A percentile compares a stretch with the other conserved stretches of the same genome.
Conservation (phyloP, 2,797 vertebrate genomes). For the Bucorvus abyssinicus region DNA sequence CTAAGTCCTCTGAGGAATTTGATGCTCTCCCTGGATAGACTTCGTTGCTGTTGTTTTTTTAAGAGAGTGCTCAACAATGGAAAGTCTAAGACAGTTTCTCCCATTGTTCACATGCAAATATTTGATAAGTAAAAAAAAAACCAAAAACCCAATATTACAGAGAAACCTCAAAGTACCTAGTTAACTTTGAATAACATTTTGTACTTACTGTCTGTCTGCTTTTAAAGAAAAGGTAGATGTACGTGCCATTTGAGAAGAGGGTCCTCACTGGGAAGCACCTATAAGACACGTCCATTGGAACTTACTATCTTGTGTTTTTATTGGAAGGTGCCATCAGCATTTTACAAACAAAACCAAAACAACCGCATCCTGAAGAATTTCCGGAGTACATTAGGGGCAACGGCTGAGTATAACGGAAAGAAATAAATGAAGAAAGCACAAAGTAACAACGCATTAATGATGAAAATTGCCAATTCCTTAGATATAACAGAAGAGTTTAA, state of each 20-base stretch:
- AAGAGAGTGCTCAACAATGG: not conserved
- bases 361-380: not conserved
- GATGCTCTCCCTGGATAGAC: not conserved
- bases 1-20: not conserved
- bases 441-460: not conserved
- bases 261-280: not conserved
- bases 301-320: not conserved
- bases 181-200: not conserved
- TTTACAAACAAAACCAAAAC: not conserved
- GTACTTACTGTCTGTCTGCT: not conserved
- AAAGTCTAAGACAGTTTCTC: not conserved
- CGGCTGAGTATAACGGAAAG: not conserved
- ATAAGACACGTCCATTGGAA: not conserved
- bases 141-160: not conserved
- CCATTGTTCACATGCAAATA: not conserved
- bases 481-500: not conserved
- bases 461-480: not conserved
- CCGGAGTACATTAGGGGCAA: not conserved
- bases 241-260: not conserved
- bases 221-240: not conserved
- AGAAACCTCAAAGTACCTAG: not conserved
- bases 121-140: not conserved
- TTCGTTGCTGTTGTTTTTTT: not conserved
- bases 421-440: not conserved
- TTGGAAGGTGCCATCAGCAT: not conserved